Percentiles rank a stretch among this genome's conserved stretches.
These are phyloP conservation scores for Gopherus evgoodei DNA, from an alignment of 2,113 vertebrate species.

Conservation along the genomic window DNA sequence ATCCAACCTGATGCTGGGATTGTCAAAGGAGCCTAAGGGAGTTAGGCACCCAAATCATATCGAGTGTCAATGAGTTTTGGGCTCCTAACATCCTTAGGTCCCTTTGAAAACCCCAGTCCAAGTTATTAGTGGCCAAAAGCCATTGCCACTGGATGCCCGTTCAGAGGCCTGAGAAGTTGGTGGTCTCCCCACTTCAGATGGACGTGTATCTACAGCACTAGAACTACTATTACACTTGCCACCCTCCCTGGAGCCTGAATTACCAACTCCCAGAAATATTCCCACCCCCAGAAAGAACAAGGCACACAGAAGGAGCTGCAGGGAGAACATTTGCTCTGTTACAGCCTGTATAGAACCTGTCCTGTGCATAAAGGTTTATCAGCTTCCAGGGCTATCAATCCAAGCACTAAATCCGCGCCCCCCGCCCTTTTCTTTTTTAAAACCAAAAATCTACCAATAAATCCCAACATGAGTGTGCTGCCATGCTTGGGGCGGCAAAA, in stretches of 20 bases:
- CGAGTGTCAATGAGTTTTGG: background rate
- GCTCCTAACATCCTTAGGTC: background rate
- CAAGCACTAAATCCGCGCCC: conserved; percentile 41
- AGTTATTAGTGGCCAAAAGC: background rate
- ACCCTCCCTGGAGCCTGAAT: background rate
- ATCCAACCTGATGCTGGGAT: background rate
- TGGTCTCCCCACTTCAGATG: background rate
- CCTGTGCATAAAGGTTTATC: conserved; percentile 42
- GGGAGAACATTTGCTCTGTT: conserved; percentile 49
- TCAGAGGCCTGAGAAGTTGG: background rate
- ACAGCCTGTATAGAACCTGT: conserved; percentile 33
- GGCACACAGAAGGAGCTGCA: conserved; percentile 16
- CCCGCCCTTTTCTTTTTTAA: conserved; percentile 40
- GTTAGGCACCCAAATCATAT: accelerated
- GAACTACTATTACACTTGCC: background rate
- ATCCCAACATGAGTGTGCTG: conserved; percentile 49
- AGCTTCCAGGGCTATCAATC: conserved; percentile 64
- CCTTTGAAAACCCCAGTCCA: background rate
- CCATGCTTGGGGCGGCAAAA: no score
- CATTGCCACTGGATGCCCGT: background rate
- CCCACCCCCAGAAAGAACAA: conserved; percentile 30
- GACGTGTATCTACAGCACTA: background rate
- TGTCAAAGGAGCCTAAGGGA: accelerated
- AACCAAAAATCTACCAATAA: conserved; percentile 62
- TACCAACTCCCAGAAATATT: background rate